A percentile compares a stretch with the other conserved stretches of the same genome.
These are phyloP conservation scores for Hirudo medicinalis DNA, from an alignment of 1,140 invertebrate species.

Conservation along the genomic window DNA sequence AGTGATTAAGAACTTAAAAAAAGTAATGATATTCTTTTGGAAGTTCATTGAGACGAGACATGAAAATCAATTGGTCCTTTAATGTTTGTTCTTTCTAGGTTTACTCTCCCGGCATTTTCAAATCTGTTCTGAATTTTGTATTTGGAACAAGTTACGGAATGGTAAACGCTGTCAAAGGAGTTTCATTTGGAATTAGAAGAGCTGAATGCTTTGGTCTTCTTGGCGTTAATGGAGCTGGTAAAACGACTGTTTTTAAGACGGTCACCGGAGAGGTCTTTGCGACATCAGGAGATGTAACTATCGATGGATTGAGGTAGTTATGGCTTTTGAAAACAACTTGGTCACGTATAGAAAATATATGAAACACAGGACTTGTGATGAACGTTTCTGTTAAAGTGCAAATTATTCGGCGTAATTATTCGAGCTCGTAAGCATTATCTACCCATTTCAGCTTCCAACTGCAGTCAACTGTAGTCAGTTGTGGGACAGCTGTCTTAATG, in stretches of 20 bases:
- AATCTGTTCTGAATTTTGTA: too few species aligned
- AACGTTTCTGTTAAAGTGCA: too few species aligned
- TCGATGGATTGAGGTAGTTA: background rate
- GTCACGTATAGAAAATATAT: too few species aligned
- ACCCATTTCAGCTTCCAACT: too few species aligned
- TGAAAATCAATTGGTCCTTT: background rate
- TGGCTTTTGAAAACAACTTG: slow-evolving; percentile 17
- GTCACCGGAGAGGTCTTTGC: slow-evolving; percentile 38
- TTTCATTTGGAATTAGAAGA: slow-evolving; percentile 53
- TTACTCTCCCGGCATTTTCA: background rate
- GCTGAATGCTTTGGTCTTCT: slow-evolving; percentile 77
- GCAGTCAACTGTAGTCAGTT: too few species aligned
- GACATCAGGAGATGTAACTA: background rate
- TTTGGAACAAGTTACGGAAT: slow-evolving; percentile 33
- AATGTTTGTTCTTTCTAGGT: background rate
- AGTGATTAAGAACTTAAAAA: too few species aligned
- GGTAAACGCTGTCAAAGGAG: slow-evolving; percentile 56
- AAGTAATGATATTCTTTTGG: too few species aligned
- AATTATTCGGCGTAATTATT: too few species aligned
- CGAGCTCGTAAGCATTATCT: too few species aligned
- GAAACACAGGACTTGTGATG: too few species aligned
- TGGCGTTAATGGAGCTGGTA: slow-evolving; percentile 72
- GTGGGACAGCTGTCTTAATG: too few species aligned
- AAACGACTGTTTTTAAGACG: slow-evolving; percentile 78
- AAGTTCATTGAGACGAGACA: too few species aligned